Percentiles rank a stretch among this genome's conserved stretches.
Conservation (phyloP, 2,888 invertebrate genomes). For the Papilio protenor region DNA sequence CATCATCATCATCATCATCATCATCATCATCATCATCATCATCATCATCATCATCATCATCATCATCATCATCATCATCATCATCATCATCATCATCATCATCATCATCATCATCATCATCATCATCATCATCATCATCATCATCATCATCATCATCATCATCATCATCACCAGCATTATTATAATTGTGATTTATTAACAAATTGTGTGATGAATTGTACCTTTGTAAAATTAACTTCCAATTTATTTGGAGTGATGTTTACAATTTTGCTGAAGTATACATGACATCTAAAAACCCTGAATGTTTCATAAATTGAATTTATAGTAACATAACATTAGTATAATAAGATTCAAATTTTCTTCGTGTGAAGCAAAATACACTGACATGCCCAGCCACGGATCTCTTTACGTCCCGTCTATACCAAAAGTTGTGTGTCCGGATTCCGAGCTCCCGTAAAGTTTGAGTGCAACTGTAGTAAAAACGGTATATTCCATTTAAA, state of each 20-base stretch:
- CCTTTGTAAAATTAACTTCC: background rate
- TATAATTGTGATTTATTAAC: constrained; percentile 50
- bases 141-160: too few species aligned
- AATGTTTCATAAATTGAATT: too few species aligned
- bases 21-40: too few species aligned
- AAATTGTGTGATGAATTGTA: constrained; percentile 29
- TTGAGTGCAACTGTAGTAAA: background rate
- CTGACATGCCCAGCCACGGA: background rate
- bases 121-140: too few species aligned
- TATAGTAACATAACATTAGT: background rate
- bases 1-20: too few species aligned
- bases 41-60: too few species aligned
- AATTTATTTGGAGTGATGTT: constrained; percentile 17
- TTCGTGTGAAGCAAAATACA: background rate
- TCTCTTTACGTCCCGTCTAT: background rate
- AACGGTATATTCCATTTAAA: background rate
- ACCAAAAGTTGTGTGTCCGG: background rate
- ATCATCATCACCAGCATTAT: too few species aligned
- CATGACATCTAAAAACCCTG: background rate
- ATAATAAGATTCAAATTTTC: too few species aligned
- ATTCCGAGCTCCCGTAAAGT: background rate
- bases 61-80: too few species aligned
- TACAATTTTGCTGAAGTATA: constrained; percentile 33
- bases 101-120: constrained; percentile 22
- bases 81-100: too few species aligned